Conservation (phyloP, 2,113 vertebrate species). For the Enhydra lutris region DNA sequence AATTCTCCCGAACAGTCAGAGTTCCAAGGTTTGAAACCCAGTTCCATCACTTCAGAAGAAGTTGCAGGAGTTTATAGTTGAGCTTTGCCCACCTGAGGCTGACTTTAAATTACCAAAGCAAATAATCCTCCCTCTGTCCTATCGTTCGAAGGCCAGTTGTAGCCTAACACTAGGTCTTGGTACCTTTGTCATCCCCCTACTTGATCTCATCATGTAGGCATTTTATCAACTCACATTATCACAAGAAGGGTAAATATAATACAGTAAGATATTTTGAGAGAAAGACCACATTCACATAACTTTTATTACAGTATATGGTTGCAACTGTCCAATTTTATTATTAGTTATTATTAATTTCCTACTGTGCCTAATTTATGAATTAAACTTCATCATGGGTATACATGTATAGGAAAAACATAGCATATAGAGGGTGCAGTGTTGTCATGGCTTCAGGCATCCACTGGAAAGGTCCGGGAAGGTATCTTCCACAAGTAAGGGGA, state of each 20-base stretch:
- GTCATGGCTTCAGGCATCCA: neutral
- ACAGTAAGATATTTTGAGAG: neutral
- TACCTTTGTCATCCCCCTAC: neutral
- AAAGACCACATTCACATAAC: neutral
- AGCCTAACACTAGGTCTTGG: neutral
- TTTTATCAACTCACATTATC: neutral
- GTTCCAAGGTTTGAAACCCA: neutral
- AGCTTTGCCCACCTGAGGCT: neutral
- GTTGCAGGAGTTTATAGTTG: neutral
- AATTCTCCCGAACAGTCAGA: neutral
- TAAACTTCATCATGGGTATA: neutral
- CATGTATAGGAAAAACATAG: neutral
- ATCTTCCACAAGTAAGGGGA: neutral
- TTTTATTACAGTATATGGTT: neutral
- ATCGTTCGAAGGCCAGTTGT: neutral
- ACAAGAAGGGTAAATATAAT: neutral
- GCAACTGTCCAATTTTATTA: neutral
- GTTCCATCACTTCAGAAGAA: neutral
- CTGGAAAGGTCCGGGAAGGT: neutral
- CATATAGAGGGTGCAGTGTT: neutral
- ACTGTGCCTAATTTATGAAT: neutral
- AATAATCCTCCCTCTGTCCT: neutral
- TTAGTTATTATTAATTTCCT: neutral
- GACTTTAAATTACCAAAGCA: neutral
- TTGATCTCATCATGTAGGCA: neutral